Evolutionary conservation across 2,888 invertebrate genomes (phyloP).

Genomic region (Diabrotica balteata): DNA sequence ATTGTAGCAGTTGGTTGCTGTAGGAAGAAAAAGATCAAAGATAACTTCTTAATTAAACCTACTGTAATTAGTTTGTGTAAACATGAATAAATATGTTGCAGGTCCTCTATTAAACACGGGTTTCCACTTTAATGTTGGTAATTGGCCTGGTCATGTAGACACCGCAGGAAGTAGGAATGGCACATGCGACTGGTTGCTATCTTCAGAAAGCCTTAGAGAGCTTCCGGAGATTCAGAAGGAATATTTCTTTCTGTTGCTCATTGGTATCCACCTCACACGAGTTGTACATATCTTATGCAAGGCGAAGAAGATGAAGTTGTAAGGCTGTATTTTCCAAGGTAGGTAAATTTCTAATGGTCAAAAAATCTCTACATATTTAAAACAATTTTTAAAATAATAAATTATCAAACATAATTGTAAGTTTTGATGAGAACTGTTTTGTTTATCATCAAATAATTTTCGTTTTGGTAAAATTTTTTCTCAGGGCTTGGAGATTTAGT

Average conservation of each 20-base stretch:
- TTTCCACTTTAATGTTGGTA: conserved; percentile 93
- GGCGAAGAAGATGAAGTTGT: conserved; percentile 88
- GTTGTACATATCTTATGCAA: conserved; percentile 89
- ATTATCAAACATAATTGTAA: no score
- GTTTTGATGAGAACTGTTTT: no score
- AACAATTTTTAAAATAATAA: no score
- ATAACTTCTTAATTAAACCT: no score
- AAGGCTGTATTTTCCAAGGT: conserved; percentile 89
- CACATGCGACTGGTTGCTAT: conserved; percentile 87
- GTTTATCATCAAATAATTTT: no score
- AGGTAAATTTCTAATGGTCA: conserved; percentile 37
- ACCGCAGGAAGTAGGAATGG: conserved; percentile 87
- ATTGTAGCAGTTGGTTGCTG: no score
- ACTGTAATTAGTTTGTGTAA: no score
- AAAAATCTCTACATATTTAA: no score
- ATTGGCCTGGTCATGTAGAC: conserved; percentile 92
- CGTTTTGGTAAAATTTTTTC: no score
- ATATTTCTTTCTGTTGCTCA: conserved; percentile 91
- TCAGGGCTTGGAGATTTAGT: no score
- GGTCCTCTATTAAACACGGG: conserved; percentile 90
- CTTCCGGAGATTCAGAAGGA: conserved; percentile 83
- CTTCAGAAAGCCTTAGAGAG: conserved; percentile 80
- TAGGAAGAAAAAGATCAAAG: no score
- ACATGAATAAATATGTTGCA: conserved; percentile 42
- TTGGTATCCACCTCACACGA: conserved; percentile 94